Conservation (phyloP, 2,888 invertebrate genomes). For the Rutpela maculata region DNA sequence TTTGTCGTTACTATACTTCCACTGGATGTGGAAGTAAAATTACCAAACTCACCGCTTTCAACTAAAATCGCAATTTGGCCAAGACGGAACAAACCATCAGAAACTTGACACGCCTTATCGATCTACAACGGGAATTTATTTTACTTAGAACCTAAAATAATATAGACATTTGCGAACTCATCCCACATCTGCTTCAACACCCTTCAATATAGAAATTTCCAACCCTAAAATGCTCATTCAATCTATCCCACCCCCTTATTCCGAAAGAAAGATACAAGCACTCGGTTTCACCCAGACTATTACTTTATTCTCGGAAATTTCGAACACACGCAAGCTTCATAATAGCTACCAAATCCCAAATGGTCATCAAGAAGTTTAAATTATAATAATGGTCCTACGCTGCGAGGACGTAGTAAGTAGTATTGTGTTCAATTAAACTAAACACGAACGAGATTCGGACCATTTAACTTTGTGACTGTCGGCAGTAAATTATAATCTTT, state of each 20-base stretch:
- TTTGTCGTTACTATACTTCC: too few relatives aligned
- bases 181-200: constrained; percentile 20
- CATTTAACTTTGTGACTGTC: neutral
- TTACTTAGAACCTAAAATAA: constrained; percentile 11
- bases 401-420: neutral
- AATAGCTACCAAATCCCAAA: neutral
- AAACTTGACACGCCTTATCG: neutral
- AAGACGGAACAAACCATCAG: neutral
- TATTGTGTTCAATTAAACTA: neutral
- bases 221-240: constrained; percentile 8
- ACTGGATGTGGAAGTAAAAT: too few relatives aligned
- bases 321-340: neutral
- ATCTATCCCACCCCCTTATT: constrained; percentile 19
- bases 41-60: too few relatives aligned
- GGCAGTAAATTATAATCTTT: neutral
- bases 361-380: neutral
- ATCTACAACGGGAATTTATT: neutral
- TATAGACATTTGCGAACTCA: constrained; percentile 10
- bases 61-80: too few relatives aligned
- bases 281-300: constrained; percentile 11
- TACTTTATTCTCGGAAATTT: constrained; percentile 33
- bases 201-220: constrained; percentile 31
- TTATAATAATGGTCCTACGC: neutral
- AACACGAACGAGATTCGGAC: neutral
- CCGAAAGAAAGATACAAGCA: neutral